Base-by-base conservation (phyloP, 2,113 vertebrate species). In the Brachionichthys hirsutus region DNA sequence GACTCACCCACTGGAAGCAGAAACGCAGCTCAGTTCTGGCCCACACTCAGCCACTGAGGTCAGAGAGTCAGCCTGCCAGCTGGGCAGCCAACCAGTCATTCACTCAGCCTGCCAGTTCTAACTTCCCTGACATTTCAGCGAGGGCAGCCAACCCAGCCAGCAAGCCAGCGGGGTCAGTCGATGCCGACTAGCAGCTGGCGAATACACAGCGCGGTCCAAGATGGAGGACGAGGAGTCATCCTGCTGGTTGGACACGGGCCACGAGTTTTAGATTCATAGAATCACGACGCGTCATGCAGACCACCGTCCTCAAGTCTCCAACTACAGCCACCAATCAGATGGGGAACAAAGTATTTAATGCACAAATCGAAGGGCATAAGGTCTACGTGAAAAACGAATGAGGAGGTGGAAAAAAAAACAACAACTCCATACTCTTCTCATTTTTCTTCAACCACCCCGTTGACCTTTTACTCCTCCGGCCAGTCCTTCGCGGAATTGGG, bases 1-100 rank as follows among this genome's bases (percentile, higher is more conserved):
- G 80, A 86, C 68, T 84, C 77, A 77, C 47, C 52, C 70, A 4
- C 67, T 80, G 75, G 60, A 82, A 75, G 50, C 62, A 60, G 64
- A 83, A 62, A 64, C 67, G 16, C 24, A 14, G 20, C 53, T 56
- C 15, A 2, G 60, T 54, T 63, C 68, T 70, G 67, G 78, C 78
- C 57, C 10, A 35, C 12, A 22, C 66, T 65, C 62, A 57, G 80
- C 71, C 56, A 68, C 63, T 77, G 80, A 45, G 72, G 85, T 77
- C 52, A 43, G 52, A 61, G 38, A 77, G 50, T 67, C 64, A 40
- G 66, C 50, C 67, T 63, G 79, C 60, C 72, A 72, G 53, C 40
- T 34, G 30, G 48, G 40, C 70, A 67, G 48, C 49, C 60, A 70
- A 77, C 61, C 58, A 76, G 71, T 76, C 74, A 70, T 70, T 73